These are phyloP conservation scores for Crocodylus rhombifer DNA, from an alignment of 2,797 vertebrate genomes.

Conservation along the genomic window DNA sequence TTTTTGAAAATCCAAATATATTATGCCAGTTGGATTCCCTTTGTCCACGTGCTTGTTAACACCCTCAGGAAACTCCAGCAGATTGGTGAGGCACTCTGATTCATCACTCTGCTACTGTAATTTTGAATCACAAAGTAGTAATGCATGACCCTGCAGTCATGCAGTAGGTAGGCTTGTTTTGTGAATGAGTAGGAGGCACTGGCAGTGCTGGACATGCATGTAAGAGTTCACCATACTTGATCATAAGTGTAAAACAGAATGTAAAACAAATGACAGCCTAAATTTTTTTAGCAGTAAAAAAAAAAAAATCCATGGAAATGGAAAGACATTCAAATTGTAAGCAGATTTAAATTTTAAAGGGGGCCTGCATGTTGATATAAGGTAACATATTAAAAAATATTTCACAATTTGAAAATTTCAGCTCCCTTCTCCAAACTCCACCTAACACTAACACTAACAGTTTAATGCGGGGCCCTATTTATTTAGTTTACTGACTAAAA, in stretches of 20 bases:
- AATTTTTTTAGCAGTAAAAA: neutral
- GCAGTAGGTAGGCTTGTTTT: neutral
- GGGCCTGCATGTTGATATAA: neutral
- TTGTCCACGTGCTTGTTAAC: too few species aligned
- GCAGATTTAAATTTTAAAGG: neutral
- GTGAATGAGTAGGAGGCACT: neutral
- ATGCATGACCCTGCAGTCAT: neutral
- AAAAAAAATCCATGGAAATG: fast-evolving
- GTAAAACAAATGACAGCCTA: neutral
- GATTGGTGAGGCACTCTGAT: neutral
- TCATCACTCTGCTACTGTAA: neutral
- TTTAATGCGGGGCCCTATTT: neutral
- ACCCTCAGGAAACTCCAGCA: too few species aligned
- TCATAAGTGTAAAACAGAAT: neutral
- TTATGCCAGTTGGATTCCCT: too few species aligned
- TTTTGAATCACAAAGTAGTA: neutral
- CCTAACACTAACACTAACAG: neutral
- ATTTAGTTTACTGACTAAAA: conserved; percentile 9
- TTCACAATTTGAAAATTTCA: too few species aligned
- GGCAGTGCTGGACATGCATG: fast-evolving
- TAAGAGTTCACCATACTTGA: neutral
- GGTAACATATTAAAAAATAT: neutral
- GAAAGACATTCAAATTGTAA: neutral
- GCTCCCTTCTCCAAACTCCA: neutral
- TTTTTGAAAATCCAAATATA: too few species aligned